A percentile compares a stretch with the other conserved stretches of the same genome.
phyloP scores from a whole-genome alignment of 2,888 invertebrate genomes.

The Epicampocera succincta region DNA sequence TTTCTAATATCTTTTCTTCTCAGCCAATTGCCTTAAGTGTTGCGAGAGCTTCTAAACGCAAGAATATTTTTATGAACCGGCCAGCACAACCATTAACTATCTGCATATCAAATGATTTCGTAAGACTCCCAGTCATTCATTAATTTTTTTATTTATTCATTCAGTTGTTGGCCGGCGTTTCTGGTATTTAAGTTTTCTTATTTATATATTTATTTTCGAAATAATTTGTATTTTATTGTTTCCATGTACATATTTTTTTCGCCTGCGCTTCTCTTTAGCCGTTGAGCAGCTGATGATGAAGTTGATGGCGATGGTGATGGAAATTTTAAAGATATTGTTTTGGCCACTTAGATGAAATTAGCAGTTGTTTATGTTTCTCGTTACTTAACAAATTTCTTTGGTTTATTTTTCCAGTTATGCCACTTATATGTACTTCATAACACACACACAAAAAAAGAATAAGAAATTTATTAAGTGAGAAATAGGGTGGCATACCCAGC shows the following conservation, averaged over 20 bases:
- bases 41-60: not conserved
- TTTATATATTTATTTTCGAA: conserved; percentile 40
- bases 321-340: conserved; percentile 65
- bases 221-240: conserved; percentile 50
- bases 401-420: conserved; percentile 30
- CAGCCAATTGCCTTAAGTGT: conserved; percentile 58
- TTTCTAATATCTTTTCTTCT: conserved; percentile 37
- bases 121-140: conserved; percentile 7
- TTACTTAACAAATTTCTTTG: conserved; percentile 53
- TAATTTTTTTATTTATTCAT: conserved; percentile 6
- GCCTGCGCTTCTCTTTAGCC: no score
- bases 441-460: not conserved
- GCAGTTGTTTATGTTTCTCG: conserved; percentile 67
- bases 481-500: conserved; percentile 1
- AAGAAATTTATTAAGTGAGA: conserved; percentile 23
- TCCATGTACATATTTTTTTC: not conserved
- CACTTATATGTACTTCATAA: conserved; percentile 17
- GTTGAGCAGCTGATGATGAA: conserved; percentile 12
- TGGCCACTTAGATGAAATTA: conserved; percentile 65
- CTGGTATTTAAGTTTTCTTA: conserved; percentile 7
- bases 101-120: conserved; percentile 34
- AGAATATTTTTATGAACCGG: no score
- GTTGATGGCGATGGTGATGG: conserved; percentile 54
- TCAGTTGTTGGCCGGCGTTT: conserved; percentile 10
- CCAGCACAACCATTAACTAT: conserved; percentile 2